These are phyloP conservation scores for Trissolcus japonicus DNA, from an alignment of 2,888 invertebrate genomes.

Conservation along the genomic window DNA sequence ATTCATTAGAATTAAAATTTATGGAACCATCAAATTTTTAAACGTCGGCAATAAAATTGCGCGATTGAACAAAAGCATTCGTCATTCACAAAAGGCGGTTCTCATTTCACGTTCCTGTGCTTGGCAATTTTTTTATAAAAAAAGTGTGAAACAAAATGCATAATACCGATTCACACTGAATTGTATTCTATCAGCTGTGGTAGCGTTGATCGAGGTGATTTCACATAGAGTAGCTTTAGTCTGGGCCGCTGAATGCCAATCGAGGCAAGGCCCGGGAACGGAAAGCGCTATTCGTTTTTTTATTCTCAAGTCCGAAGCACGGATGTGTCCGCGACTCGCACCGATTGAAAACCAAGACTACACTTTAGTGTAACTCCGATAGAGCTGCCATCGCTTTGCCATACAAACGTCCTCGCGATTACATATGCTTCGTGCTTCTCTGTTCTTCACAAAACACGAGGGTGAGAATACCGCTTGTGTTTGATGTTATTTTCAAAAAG, in stretches of 20 bases:
- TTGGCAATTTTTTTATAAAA: slow-evolving; percentile 7
- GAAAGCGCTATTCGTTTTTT: slow-evolving; percentile 53
- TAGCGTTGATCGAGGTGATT: slow-evolving; percentile 47
- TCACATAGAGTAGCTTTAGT: slow-evolving; percentile 51
- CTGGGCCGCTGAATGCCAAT: slow-evolving; percentile 51
- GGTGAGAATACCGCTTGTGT: slow-evolving; percentile 60
- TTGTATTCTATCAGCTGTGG: slow-evolving; percentile 48
- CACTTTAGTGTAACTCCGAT: slow-evolving; percentile 65
- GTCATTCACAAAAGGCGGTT: background rate
- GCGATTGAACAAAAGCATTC: no score
- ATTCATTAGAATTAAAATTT: no score
- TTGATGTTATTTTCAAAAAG: slow-evolving; percentile 29
- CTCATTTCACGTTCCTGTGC: background rate
- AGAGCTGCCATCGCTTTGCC: slow-evolving; percentile 74
- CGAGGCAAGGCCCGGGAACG: slow-evolving; percentile 54
- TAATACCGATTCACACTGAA: slow-evolving; percentile 27
- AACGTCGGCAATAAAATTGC: no score
- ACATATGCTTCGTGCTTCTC: slow-evolving; percentile 61
- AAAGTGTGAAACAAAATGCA: slow-evolving; percentile 45
- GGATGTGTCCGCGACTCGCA: slow-evolving; percentile 58
- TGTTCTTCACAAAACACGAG: slow-evolving; percentile 54
- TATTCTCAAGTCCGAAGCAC: slow-evolving; percentile 49
- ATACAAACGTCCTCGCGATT: slow-evolving; percentile 73
- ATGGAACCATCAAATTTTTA: no score
- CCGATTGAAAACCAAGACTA: slow-evolving; percentile 64